phyloP scores from a whole-genome alignment of 2,797 vertebrate genomes.

The Geotrypetes seraphini region DNA sequence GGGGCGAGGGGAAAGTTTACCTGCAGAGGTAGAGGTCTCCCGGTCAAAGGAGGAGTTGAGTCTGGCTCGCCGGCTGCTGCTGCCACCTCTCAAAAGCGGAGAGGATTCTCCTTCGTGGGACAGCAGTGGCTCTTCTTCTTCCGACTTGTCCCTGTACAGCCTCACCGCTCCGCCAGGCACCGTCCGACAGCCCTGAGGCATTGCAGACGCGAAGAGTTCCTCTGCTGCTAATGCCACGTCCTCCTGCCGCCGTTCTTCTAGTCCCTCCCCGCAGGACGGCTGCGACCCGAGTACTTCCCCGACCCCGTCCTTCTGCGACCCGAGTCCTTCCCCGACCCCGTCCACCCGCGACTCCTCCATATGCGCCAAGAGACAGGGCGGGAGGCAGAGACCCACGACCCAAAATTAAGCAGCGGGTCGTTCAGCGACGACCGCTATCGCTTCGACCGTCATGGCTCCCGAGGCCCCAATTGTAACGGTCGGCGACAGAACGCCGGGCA shows the following conservation, averaged over 20 bases:
- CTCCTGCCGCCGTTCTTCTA: background rate
- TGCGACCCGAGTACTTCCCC: background rate
- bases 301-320: background rate
- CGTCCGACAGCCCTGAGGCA: accelerated
- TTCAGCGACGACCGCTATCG: no score
- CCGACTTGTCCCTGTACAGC: background rate
- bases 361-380: no score
- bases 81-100: background rate
- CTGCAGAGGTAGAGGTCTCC: conserved; percentile 13
- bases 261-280: background rate
- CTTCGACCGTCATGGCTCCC: no score
- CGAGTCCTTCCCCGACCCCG: background rate
- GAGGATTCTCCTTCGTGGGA: conserved; percentile 9
- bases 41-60: conserved; percentile 3
- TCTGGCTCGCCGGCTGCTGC: background rate
- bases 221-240: background rate
- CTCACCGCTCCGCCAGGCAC: background rate
- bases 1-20: background rate
- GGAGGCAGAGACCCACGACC: no score
- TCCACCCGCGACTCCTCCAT: background rate
- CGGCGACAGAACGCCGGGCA: no score
- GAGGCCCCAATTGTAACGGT: no score
- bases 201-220: background rate
- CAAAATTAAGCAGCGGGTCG: no score
- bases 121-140: conserved; percentile 48